A percentile compares a stretch with the other conserved stretches of the same genome.
phyloP scores from a whole-genome alignment of 2,797 vertebrate species.

The Novumbra hubbsi region DNA sequence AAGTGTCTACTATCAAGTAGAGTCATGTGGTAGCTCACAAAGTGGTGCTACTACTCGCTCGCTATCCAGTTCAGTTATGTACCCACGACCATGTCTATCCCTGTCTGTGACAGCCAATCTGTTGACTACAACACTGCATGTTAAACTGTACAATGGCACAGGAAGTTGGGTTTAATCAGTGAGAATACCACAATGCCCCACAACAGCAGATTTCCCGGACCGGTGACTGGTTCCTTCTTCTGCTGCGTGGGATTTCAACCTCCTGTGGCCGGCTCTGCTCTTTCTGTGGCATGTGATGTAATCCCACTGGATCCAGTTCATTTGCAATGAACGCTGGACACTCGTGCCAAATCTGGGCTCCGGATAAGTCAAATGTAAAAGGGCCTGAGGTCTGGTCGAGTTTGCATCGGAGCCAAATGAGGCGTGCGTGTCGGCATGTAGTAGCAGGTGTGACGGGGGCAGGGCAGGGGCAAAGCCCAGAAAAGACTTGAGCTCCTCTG shows the following conservation, averaged over 20 bases:
- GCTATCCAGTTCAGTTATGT: neutral
- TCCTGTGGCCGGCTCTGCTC: slow-evolving; percentile 38
- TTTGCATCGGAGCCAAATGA: neutral
- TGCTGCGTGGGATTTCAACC: slow-evolving; percentile 36
- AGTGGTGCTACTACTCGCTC: neutral
- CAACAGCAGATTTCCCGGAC: slow-evolving; percentile 2
- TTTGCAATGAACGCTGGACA: too few species aligned
- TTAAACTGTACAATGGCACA: neutral
- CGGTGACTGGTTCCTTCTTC: slow-evolving; percentile 5
- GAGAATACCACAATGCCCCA: neutral
- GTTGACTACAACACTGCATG: neutral
- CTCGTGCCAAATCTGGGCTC: too few species aligned
- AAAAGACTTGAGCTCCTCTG: neutral
- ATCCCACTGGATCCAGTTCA: too few species aligned
- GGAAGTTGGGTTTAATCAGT: neutral
- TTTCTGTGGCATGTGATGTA: slow-evolving; percentile 6
- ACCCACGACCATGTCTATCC: neutral
- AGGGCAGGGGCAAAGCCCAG: too few species aligned
- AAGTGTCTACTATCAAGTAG: too few species aligned
- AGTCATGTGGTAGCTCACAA: neutral
- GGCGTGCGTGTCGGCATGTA: neutral
- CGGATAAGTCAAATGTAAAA: too few species aligned
- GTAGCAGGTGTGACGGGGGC: neutral
- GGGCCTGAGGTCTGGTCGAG: neutral
- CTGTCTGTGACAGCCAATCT: neutral